Base-by-base conservation (phyloP, 2,113 vertebrate genomes). In the Morone chrysops region DNA sequence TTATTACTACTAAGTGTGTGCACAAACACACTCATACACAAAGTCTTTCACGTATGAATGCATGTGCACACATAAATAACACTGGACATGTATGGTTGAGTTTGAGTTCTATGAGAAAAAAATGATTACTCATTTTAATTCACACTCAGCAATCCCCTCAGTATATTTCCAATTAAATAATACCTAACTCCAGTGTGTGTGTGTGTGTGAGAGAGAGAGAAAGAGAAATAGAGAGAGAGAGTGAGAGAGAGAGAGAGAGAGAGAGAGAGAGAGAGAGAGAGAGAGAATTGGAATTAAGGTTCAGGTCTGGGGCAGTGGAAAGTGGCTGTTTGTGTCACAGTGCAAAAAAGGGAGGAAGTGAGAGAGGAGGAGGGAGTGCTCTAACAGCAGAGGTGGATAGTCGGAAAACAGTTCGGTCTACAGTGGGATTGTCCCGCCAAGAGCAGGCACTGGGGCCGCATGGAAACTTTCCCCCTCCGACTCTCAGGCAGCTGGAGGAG, bases 391-490 rank as follows among this genome's bases (percentile, higher is more conserved):
- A 90, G 78, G 83, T 85, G 81, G 79, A 88, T 70, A 17, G 75
- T 86, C 53, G 76, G 91, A 93, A 47, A 93, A 94, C 88, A 83
- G 83, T 88, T 86, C n/a, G 31, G 84, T 92, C 88, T 87, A 88
- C 75, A 89, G 79, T n/a, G 17, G 73, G 74, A 92, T 71, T 83
- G 76, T 92, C 84, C 89, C 48, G 86, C 91, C 93, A 93, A 93
- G 83, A 91, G 72, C 51, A 54, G 50, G 83, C 65, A 62, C 67
- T 80, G 88, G 89, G 92, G 91, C 90, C 70, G 65, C 83, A 90
- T 94, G 95, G 94, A 96, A 95, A 95, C 87, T 94, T 94, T 89
- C 86, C 87, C 85, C 85, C 83, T 82, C 80, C 18, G 65, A 81
- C 81, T 87, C 85, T 63, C 82, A 78, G 78, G 74, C 71, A 81